Evolutionary conservation across 2,797 vertebrate species (phyloP), one percentile per base, ranked within the genome.

Genomic region (Jordanella pulchra): DNA sequence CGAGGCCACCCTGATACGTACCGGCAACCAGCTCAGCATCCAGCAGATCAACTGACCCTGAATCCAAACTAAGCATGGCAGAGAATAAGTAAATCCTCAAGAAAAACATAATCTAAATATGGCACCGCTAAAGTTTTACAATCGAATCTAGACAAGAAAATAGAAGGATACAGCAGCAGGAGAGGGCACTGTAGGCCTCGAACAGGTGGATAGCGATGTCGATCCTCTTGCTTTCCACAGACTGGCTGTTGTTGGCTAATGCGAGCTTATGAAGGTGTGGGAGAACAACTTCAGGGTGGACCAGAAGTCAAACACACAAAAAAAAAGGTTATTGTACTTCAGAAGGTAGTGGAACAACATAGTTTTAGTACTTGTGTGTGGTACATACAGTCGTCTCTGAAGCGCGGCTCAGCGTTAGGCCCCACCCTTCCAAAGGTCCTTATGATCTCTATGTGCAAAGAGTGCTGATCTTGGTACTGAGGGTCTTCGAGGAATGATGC

Each of bases 161-260:
- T 53, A 14, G 48, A 96, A 98, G 96, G 98, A 99, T 99, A 99
- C 98, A 99, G 86, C 98, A 99, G 91, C 98, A 99, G 92, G 98
- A 99, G 77, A 99, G 96, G 73, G 98, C 98, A 71, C 97, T 99
- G 93, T 99, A 99, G 87, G 98, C 96, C 91, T 99, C 98, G 76
- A 99, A 99, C 80, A 99, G 95, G 91, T 98, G 97, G 11, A 95
- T 97, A 28, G 98, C 97, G 0, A 99, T 95, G 86, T 99, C 98
- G 80, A 98, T 94, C 88, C 97, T 94, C 91, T 99, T 99, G 72
- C 86, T 96, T 84, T 99, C 98, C 86, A 93, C 93, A 12, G 94
- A 86, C 82, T 99, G 98, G 87, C 96, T 95, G 93, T 99, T 99
- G 93, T 99, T 99, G 76, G 92, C 95, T 89, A 96, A 92, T 23